Percentiles rank a stretch among this genome's conserved stretches.
Conservation (phyloP, 2,113 vertebrate genomes). For the Tychaedon coryphoeus region DNA sequence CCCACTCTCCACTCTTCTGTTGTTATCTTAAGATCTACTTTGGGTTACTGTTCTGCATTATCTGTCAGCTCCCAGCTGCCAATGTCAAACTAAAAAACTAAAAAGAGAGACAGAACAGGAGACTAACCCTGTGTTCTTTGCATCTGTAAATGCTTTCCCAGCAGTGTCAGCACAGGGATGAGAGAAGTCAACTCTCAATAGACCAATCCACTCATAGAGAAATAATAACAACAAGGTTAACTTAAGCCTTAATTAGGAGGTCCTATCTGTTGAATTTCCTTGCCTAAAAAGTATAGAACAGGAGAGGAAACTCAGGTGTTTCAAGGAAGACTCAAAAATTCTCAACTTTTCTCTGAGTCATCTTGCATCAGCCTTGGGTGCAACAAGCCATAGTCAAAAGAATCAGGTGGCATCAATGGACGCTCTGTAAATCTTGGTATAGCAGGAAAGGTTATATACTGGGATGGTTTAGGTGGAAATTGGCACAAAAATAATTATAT, state of each 20-base stretch:
- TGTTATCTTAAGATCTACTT: constrained; percentile 75
- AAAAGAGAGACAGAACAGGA: constrained; percentile 7
- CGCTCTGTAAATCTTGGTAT: neutral
- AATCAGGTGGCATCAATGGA: neutral
- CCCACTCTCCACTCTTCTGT: neutral
- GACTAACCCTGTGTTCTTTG: constrained; percentile 58
- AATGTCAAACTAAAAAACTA: constrained; percentile 32
- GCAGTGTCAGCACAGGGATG: constrained; percentile 31
- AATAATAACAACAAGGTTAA: constrained; percentile 6
- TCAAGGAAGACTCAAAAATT: neutral
- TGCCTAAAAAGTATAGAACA: neutral
- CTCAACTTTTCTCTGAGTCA: neutral
- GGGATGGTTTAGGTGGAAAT: neutral
- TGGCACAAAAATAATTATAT: neutral
- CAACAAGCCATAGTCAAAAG: neutral
- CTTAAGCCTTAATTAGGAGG: constrained; percentile 31
- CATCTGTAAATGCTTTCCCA: constrained; percentile 69
- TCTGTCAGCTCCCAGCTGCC: constrained; percentile 66
- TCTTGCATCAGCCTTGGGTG: neutral
- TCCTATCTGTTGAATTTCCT: constrained; percentile 55
- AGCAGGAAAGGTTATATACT: neutral
- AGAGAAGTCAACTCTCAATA: constrained; percentile 63
- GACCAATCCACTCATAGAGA: constrained; percentile 37
- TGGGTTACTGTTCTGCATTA: constrained; percentile 62
- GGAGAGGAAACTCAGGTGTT: neutral